Evolutionary conservation across 2,113 vertebrate species (phyloP).

Genomic region (Thunnus maccoyii): DNA sequence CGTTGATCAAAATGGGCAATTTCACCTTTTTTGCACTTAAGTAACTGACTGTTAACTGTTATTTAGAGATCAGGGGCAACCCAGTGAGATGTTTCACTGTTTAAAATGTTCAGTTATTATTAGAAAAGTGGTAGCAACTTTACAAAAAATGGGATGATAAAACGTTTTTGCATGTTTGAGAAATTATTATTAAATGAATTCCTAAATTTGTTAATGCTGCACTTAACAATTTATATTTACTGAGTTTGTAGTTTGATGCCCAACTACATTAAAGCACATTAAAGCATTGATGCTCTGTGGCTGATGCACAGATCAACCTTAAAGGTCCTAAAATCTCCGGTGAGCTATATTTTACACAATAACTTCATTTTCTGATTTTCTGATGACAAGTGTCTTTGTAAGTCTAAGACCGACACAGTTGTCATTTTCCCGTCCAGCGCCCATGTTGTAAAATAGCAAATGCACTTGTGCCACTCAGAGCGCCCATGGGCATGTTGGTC

Average conservation of each 20-base stretch:
- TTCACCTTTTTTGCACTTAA: too few relatives aligned
- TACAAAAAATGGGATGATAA: background rate
- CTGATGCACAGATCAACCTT: conserved; percentile 1
- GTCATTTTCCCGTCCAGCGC: too few relatives aligned
- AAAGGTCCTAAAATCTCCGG: background rate
- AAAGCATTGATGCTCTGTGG: background rate
- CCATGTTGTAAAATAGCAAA: too few relatives aligned
- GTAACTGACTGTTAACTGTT: too few relatives aligned
- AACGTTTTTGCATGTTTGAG: background rate
- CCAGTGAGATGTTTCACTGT: background rate
- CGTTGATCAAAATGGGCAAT: too few relatives aligned
- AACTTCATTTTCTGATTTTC: background rate
- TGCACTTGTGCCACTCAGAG: too few relatives aligned
- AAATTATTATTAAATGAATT: background rate
- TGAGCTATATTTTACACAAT: background rate
- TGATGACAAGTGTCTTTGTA: background rate
- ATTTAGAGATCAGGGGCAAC: background rate
- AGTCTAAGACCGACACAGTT: too few relatives aligned
- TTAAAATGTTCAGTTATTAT: too few relatives aligned
- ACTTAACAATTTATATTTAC: background rate
- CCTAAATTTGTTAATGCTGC: too few relatives aligned
- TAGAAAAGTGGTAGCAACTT: too few relatives aligned
- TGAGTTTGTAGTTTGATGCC: background rate
- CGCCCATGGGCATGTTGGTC: too few relatives aligned
- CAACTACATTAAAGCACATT: background rate